These are phyloP conservation scores for Uloborus diversus DNA, from an alignment of 1,140 invertebrate species.

Conservation along the genomic window DNA sequence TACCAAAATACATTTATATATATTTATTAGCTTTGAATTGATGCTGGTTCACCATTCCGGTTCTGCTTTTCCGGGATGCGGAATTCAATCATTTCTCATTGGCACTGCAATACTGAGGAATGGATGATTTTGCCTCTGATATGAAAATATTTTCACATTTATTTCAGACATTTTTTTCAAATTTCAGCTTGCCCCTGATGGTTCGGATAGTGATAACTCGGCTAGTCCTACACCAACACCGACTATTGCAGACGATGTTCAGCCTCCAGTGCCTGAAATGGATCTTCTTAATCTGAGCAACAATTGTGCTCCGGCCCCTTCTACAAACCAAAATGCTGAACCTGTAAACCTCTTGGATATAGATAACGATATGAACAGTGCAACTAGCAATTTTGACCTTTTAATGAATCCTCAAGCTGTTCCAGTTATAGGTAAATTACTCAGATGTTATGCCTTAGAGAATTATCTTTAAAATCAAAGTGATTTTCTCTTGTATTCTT, in stretches of 20 bases:
- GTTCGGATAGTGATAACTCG: conserved; percentile 37
- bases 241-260: conserved; percentile 11
- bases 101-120: too few relatives aligned
- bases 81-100: too few relatives aligned
- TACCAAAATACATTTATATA: too few relatives aligned
- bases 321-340: background rate
- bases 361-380: conserved; percentile 21
- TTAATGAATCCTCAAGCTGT: conserved; percentile 40
- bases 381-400: conserved; percentile 54
- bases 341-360: conserved; percentile 43
- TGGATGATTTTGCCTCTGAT: too few relatives aligned
- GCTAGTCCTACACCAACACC: conserved; percentile 42
- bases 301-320: background rate
- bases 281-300: conserved; percentile 48
- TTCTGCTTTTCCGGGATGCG: too few relatives aligned
- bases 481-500: too few relatives aligned
- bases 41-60: too few relatives aligned
- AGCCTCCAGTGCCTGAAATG: conserved; percentile 29
- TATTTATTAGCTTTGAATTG: too few relatives aligned
- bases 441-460: too few relatives aligned
- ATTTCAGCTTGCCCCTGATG: conserved; percentile 29
- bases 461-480: too few relatives aligned
- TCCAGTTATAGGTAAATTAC: conserved; percentile 29
- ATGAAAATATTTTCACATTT: too few relatives aligned
- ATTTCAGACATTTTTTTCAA: too few relatives aligned